A percentile compares a stretch with the other conserved stretches of the same genome.
These are phyloP conservation scores for Calameuta filiformis DNA, from an alignment of 2,888 invertebrate species.

Conservation along the genomic window DNA sequence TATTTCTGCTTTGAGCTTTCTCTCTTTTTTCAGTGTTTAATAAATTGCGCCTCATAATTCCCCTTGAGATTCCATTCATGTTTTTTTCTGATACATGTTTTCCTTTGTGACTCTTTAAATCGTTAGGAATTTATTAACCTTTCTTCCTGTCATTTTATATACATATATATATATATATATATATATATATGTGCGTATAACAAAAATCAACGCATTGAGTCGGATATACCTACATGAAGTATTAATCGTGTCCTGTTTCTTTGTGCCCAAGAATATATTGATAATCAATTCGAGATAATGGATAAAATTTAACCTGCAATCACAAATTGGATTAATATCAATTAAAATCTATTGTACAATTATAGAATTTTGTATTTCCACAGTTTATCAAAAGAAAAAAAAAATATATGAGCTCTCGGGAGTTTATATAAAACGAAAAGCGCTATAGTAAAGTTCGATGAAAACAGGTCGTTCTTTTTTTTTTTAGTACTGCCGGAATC, in stretches of 20 bases:
- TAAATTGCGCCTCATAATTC: neutral
- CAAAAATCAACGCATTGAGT: neutral
- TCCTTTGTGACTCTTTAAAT: neutral
- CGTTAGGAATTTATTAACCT: neutral
- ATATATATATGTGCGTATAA: neutral
- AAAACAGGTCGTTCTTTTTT: neutral
- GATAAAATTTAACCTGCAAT: too few relatives aligned
- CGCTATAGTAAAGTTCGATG: neutral
- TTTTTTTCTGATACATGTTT: neutral
- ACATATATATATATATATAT: too few relatives aligned
- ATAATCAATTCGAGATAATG: too few relatives aligned
- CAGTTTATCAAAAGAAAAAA: too few relatives aligned
- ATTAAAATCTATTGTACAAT: too few relatives aligned
- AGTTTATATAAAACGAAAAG: neutral
- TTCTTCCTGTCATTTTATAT: neutral
- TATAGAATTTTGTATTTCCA: too few relatives aligned
- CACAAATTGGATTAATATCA: too few relatives aligned
- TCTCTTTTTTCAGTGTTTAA: neutral
- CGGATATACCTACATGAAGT: neutral
- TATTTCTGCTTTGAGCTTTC: neutral
- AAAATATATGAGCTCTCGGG: neutral
- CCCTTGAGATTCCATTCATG: neutral
- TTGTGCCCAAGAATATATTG: too few relatives aligned
- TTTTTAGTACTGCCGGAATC: neutral
- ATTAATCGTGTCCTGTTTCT: neutral